Conservation (phyloP, 1,140 invertebrate genomes). For the Drosophila truncata region DNA sequence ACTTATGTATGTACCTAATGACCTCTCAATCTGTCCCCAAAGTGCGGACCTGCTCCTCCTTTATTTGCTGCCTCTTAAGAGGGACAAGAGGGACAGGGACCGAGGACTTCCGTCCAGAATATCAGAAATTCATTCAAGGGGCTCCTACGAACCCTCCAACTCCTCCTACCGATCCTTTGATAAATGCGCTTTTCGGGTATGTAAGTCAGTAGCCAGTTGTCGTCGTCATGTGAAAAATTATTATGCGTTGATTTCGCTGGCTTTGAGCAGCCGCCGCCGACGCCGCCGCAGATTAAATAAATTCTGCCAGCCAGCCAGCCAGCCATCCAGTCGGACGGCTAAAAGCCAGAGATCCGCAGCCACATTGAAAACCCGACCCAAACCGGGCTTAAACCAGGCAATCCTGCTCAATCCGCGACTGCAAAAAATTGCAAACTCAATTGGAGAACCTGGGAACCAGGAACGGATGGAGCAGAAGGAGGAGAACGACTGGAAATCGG, state of each 20-base stretch:
- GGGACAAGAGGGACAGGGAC: neutral
- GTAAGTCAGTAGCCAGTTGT: constrained; percentile 82
- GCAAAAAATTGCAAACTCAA: constrained; percentile 84
- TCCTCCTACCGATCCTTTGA: constrained; percentile 55
- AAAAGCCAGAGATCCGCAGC: constrained; percentile 16
- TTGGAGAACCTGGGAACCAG: constrained; percentile 66
- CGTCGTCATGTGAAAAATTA: constrained; percentile 78
- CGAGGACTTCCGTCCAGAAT: constrained; percentile 54
- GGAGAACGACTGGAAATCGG: constrained; percentile 3
- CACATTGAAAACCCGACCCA: constrained; percentile 16
- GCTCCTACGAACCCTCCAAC: neutral
- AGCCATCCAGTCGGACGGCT: constrained; percentile 27
- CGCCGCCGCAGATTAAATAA: constrained; percentile 84
- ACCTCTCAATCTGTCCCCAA: constrained; percentile 81
- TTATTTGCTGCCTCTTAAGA: neutral
- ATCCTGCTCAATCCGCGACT: constrained; percentile 53
- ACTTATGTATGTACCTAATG: constrained; percentile 59
- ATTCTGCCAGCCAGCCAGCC: constrained; percentile 63
- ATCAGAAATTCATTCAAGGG: constrained; percentile 65
- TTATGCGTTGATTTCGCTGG: constrained; percentile 71
- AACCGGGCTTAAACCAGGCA: constrained; percentile 28
- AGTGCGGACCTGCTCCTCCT: constrained; percentile 25
- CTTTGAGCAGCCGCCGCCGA: constrained; percentile 76
- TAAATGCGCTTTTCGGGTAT: constrained; percentile 82
- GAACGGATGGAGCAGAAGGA: neutral